Percentiles rank a stretch among this genome's conserved stretches.
These are phyloP conservation scores for Acrocera orbiculus DNA, from an alignment of 2,888 invertebrate species.

Conservation along the genomic window DNA sequence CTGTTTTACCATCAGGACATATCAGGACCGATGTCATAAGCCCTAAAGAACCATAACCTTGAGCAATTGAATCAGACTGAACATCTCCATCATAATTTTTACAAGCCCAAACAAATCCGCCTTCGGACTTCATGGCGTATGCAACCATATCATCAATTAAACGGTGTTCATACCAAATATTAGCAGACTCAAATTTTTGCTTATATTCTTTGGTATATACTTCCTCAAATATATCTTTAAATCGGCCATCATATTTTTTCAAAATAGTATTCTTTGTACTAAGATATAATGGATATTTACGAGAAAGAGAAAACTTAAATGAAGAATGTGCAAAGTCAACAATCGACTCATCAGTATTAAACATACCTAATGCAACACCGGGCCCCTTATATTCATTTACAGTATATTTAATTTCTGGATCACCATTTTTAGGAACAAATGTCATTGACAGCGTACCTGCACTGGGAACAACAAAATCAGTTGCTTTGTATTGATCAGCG, in stretches of 20 bases:
- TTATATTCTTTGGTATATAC: slow-evolving; percentile 84
- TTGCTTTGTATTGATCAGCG: slow-evolving; percentile 94
- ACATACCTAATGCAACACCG: slow-evolving; percentile 90
- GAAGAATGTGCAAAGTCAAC: slow-evolving; percentile 88
- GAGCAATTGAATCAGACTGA: slow-evolving; percentile 95
- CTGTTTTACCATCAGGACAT: slow-evolving; percentile 95
- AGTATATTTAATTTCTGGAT: slow-evolving; percentile 46
- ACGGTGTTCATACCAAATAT: slow-evolving; percentile 96
- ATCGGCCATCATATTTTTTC: slow-evolving; percentile 89
- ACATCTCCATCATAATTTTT: slow-evolving; percentile 99
- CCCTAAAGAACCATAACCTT: slow-evolving; percentile 90
- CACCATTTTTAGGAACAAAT: slow-evolving; percentile 48
- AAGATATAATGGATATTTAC: slow-evolving; percentile 76
- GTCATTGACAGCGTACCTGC: slow-evolving; percentile 73
- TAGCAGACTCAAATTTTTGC: slow-evolving; percentile 59
- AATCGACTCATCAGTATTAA: slow-evolving; percentile 91
- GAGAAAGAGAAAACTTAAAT: slow-evolving; percentile 71
- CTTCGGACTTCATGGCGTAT: slow-evolving; percentile 92
- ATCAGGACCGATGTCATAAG: slow-evolving; percentile 96
- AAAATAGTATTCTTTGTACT: slow-evolving; percentile 96
- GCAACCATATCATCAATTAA: slow-evolving; percentile 99
- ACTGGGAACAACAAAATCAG: slow-evolving; percentile 88
- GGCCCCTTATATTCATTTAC: slow-evolving; percentile 74
- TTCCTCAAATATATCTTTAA: slow-evolving; percentile 94
- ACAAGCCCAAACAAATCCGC: slow-evolving; percentile 99